phyloP scores from a whole-genome alignment of 2,113 vertebrate genomes.

The Rallus limicola region DNA sequence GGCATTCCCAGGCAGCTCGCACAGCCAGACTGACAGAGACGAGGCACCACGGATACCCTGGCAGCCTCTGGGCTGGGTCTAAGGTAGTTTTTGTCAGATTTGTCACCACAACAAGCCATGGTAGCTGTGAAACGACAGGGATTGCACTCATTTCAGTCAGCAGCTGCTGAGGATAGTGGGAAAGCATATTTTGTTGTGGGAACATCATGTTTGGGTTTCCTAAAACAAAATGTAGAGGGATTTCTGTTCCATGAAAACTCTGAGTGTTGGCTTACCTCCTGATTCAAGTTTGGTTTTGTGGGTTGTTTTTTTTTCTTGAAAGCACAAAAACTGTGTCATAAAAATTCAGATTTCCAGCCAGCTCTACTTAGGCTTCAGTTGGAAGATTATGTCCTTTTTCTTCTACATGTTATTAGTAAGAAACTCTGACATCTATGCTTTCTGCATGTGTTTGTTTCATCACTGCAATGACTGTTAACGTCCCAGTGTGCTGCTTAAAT shows the following conservation, averaged over 20 bases:
- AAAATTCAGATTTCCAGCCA: neutral
- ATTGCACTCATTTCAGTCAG: neutral
- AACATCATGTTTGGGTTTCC: conserved; percentile 43
- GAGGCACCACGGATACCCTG: neutral
- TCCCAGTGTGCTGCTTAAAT: neutral
- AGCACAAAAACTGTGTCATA: neutral
- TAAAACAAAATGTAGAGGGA: conserved; percentile 39
- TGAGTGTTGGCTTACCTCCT: conserved; percentile 16
- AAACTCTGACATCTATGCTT: neutral
- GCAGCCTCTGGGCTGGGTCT: neutral
- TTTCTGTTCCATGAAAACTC: conserved; percentile 32
- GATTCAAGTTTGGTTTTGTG: neutral
- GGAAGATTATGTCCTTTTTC: neutral
- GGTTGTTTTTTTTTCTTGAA: neutral
- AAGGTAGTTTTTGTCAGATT: neutral
- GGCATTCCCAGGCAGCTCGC: neutral
- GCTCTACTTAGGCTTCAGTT: neutral
- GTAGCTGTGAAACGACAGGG: neutral
- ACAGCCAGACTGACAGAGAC: neutral
- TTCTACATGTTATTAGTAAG: neutral
- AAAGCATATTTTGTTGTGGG: conserved; percentile 49
- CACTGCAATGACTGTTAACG: neutral
- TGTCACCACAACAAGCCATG: neutral
- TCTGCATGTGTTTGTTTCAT: neutral
- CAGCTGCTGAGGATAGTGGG: conserved; percentile 27